Conservation (phyloP, 2,113 vertebrate species). For the Anas platyrhynchos region DNA sequence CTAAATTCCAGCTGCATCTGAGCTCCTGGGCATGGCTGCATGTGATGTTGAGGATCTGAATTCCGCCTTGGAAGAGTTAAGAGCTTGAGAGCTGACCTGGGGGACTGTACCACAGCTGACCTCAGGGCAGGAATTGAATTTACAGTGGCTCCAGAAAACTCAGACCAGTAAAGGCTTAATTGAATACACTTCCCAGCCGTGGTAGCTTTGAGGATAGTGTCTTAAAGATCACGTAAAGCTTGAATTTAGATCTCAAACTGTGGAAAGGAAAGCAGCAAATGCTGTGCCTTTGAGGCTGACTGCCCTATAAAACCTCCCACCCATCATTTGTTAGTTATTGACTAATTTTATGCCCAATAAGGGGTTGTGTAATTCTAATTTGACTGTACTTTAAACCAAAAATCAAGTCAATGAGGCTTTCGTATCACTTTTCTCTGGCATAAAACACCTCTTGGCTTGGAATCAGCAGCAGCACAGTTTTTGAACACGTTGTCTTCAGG, state of each 20-base stretch:
- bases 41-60: background rate
- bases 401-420: background rate
- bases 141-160: background rate
- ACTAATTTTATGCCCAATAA: background rate
- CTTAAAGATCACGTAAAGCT: background rate
- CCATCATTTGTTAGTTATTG: slow-evolving; percentile 30
- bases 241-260: background rate
- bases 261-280: background rate
- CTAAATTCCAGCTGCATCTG: background rate
- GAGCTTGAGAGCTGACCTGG: background rate
- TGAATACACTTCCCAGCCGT: background rate
- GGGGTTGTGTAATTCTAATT: background rate
- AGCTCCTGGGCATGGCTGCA: background rate
- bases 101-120: background rate
- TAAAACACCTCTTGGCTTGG: background rate
- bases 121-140: background rate
- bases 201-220: background rate
- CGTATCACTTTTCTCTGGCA: background rate
- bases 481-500: background rate
- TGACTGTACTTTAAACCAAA: background rate
- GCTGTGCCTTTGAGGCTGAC: slow-evolving; percentile 15
- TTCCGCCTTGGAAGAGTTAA: background rate
- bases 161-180: background rate
- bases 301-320: slow-evolving; percentile 37
- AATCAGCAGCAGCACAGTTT: background rate